phyloP scores from a whole-genome alignment of 64 coral and sea anemone species.

The Orbicella faveolata region DNA sequence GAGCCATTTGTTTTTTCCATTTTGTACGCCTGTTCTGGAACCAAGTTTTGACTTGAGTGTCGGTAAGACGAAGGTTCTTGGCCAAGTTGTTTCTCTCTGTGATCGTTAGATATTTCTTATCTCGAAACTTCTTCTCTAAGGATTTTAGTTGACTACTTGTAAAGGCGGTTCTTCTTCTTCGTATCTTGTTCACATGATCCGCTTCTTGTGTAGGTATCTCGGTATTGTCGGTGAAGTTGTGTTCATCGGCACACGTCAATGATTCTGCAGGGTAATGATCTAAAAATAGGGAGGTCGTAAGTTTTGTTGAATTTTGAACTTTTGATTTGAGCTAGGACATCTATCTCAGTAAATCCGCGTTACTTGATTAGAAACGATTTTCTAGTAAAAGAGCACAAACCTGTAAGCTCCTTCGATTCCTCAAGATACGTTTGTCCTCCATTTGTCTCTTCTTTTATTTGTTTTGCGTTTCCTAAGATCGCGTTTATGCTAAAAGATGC shows the following conservation, averaged over 20 bases:
- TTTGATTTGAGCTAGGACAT: neutral
- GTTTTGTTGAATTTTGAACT: neutral
- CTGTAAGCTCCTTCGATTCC: neutral
- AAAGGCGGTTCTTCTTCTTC: constrained; percentile 85
- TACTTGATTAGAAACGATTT: neutral
- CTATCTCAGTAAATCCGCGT: neutral
- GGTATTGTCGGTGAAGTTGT: neutral
- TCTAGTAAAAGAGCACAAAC: neutral
- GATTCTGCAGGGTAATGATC: neutral
- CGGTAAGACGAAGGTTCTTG: constrained; percentile 73
- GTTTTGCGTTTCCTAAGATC: constrained; percentile 6
- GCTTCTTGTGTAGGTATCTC: neutral
- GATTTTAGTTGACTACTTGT: constrained; percentile 94
- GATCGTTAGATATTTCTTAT: constrained; percentile 95
- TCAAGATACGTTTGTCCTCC: neutral
- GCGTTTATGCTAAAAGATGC: constrained; percentile 35
- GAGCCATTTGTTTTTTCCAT: constrained; percentile 90
- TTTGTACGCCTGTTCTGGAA: constrained; percentile 98
- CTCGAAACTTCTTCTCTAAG: constrained; percentile 89
- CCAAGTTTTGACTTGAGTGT: constrained; percentile 99
- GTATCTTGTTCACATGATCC: constrained; percentile 46
- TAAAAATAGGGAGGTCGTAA: neutral
- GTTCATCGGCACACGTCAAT: neutral
- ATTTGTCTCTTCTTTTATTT: neutral
- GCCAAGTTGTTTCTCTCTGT: constrained; percentile 90